These are phyloP conservation scores for Clarias magur DNA, from an alignment of 2,113 vertebrate species.

Conservation along the genomic window DNA sequence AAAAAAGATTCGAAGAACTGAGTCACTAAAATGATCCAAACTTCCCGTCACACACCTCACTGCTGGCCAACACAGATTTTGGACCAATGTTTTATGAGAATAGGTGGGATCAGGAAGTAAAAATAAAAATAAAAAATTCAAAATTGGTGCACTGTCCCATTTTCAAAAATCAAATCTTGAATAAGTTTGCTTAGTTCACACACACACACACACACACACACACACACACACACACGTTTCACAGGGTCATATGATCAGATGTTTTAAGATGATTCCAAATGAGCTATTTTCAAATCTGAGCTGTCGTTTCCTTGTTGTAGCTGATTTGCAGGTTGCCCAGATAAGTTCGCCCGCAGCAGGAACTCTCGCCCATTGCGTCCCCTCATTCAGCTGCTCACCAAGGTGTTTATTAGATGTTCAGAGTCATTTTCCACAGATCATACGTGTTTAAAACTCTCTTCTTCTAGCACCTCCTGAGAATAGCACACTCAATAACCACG, in stretches of 20 bases:
- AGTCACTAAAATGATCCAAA: no score
- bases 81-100: not conserved
- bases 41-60: not conserved
- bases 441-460: not conserved
- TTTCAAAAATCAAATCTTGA: not conserved
- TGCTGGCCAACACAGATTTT: not conserved
- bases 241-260: not conserved
- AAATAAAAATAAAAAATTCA: not conserved
- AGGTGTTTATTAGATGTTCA: not conserved
- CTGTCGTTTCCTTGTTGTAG: not conserved
- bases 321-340: conserved; percentile 32
- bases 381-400: conserved; percentile 11
- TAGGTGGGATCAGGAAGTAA: not conserved
- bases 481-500: not conserved
- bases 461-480: not conserved
- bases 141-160: not conserved
- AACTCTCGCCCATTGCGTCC: not conserved
- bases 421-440: not conserved
- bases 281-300: conserved; percentile 28
- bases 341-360: conserved; percentile 44
- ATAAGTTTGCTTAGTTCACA: not conserved
- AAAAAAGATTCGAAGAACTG: no score
- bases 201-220: not conserved
- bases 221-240: not conserved
- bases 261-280: not conserved